phyloP scores from a whole-genome alignment of 2,113 vertebrate genomes.

The Ceyx cyanopectus region DNA sequence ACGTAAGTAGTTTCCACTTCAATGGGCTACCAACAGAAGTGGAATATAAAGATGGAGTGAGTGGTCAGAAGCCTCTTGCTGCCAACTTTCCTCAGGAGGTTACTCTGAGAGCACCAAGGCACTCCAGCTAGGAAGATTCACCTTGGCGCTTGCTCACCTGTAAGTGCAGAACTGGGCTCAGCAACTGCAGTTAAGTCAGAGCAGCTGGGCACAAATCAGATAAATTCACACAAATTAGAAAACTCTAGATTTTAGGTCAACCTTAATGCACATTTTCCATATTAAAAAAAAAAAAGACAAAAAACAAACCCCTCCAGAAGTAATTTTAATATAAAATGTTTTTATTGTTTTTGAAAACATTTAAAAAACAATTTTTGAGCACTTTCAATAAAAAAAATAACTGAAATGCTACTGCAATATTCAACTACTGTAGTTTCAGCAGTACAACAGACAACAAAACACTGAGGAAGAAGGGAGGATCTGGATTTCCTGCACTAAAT shows the following conservation, averaged over 20 bases:
- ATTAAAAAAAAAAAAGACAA: not conserved
- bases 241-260: not conserved
- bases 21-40: not conserved
- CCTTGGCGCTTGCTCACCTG: not conserved
- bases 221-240: fast-evolving
- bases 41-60: not conserved
- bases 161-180: not conserved
- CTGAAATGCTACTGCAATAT: constrained; percentile 94
- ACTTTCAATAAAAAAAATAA: constrained; percentile 93
- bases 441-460: constrained; percentile 91
- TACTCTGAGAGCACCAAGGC: not conserved
- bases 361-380: constrained; percentile 94
- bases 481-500: constrained; percentile 86
- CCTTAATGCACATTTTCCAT: not conserved
- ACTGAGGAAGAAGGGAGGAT: constrained; percentile 75
- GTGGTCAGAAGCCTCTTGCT: not conserved
- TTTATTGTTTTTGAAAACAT: constrained; percentile 98
- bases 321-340: constrained; percentile 90
- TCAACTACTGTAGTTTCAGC: constrained; percentile 97
- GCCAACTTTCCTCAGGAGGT: not conserved
- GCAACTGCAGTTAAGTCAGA: not conserved
- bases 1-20: not conserved
- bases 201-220: not conserved
- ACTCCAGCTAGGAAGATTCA: not conserved
- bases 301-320: not conserved